These are phyloP conservation scores for Sebastes flavidus DNA, from an alignment of 2,797 vertebrate species.

Conservation along the genomic window DNA sequence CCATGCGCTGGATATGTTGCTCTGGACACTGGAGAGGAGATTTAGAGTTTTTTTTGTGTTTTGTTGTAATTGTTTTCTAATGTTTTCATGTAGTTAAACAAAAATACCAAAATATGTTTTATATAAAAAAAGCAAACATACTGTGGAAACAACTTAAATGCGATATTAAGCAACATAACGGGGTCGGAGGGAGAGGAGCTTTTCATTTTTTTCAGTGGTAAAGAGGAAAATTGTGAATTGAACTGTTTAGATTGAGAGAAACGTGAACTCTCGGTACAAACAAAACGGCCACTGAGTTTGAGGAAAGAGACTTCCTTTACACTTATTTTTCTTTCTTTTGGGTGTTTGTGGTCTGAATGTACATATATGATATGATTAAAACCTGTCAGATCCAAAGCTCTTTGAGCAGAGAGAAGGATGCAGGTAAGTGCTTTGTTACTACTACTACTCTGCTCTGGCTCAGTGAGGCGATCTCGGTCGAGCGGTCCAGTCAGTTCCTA, in stretches of 20 bases:
- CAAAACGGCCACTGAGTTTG: slow-evolving; percentile 1
- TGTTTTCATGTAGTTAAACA: slow-evolving; percentile 61
- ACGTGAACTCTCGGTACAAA: background rate
- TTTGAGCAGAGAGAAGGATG: slow-evolving; percentile 10
- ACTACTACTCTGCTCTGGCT: slow-evolving; percentile 26
- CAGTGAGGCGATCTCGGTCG: slow-evolving; percentile 12
- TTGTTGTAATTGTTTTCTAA: slow-evolving; percentile 61
- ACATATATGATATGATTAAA: slow-evolving; percentile 54
- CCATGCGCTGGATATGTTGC: slow-evolving; percentile 28
- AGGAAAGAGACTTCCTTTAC: slow-evolving; percentile 30
- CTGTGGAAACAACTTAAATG: slow-evolving; percentile 22
- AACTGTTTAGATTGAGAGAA: slow-evolving; percentile 4
- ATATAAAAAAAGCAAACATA: slow-evolving; percentile 47
- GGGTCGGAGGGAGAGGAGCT: background rate
- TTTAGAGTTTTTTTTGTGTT: slow-evolving; percentile 6
- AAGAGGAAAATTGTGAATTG: slow-evolving; percentile 10
- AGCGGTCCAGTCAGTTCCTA: slow-evolving; percentile 10
- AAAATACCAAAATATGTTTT: slow-evolving; percentile 73
- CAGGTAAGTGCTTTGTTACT: slow-evolving; percentile 36
- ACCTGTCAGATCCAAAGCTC: slow-evolving; percentile 39
- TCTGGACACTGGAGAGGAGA: slow-evolving; percentile 32
- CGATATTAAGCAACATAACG: background rate
- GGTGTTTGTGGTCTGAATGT: slow-evolving; percentile 63
- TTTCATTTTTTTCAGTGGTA: background rate
- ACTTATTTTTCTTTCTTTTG: slow-evolving; percentile 25